Conservation (phyloP, 2,113 vertebrate species). For the Galbula dea region DNA sequence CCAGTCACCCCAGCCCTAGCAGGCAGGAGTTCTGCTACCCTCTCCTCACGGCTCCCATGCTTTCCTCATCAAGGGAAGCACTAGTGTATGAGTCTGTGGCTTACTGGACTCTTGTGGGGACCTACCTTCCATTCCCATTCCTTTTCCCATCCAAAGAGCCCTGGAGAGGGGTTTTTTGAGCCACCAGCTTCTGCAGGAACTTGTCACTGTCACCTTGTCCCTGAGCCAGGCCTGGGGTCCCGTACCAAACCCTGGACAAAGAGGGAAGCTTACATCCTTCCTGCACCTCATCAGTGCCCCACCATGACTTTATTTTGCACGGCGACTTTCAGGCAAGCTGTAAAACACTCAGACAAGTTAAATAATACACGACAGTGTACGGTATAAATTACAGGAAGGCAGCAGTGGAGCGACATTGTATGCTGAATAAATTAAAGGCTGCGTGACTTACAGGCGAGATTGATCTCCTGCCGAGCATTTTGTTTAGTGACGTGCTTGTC, state of each 20-base stretch:
- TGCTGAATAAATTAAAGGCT: slow-evolving; percentile 66
- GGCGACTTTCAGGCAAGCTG: slow-evolving; percentile 32
- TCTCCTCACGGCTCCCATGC: rapidly evolving
- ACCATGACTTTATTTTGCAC: not conserved
- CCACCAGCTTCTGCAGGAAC: not conserved
- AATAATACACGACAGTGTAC: slow-evolving; percentile 59
- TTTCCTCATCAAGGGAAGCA: not conserved
- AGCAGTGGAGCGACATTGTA: slow-evolving; percentile 46
- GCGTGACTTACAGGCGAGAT: slow-evolving; percentile 53
- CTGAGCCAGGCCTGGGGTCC: not conserved
- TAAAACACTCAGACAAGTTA: slow-evolving; percentile 54
- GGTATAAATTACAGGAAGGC: slow-evolving; percentile 62
- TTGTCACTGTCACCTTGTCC: not conserved
- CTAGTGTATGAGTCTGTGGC: rapidly evolving
- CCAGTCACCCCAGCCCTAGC: not conserved
- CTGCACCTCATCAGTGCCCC: not conserved
- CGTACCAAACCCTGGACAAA: rapidly evolving
- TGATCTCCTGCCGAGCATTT: slow-evolving; percentile 48
- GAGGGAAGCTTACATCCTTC: not conserved
- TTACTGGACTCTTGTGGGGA: not conserved
- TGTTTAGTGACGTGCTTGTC: slow-evolving; percentile 58
- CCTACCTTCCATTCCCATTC: not conserved
- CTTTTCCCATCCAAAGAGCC: not conserved
- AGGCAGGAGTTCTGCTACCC: not conserved
- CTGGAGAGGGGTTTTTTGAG: not conserved